A percentile compares a stretch with the other conserved stretches of the same genome.
Conservation (phyloP, 2,888 invertebrate species). For the Oxystoma pomonae region DNA sequence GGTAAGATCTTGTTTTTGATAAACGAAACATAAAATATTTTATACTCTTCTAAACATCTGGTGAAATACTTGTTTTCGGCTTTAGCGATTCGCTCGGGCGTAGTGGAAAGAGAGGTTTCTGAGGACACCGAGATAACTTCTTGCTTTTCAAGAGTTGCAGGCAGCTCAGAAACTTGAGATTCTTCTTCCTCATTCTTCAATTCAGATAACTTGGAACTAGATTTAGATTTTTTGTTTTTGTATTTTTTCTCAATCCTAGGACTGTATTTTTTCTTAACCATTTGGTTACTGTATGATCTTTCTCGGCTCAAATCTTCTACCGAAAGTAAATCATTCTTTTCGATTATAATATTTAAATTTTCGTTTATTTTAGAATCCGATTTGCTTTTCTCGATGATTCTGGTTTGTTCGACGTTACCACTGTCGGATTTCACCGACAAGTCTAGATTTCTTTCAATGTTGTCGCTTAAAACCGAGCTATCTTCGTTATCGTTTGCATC, state of each 20-base stretch:
- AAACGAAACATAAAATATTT: constrained; percentile 43
- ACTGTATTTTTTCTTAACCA: constrained; percentile 48
- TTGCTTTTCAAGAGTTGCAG: constrained; percentile 20
- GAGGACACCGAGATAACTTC: constrained; percentile 9
- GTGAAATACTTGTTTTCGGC: constrained; percentile 45
- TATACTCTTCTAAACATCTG: constrained; percentile 44
- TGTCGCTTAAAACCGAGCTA: constrained; percentile 23
- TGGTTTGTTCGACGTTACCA: constrained; percentile 31
- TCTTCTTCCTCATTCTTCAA: constrained; percentile 48
- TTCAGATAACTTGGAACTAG: constrained; percentile 54
- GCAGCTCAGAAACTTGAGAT: constrained; percentile 22
- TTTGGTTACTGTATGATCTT: constrained; percentile 47
- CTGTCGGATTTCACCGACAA: constrained; percentile 21
- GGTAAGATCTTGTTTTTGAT: constrained; percentile 49
- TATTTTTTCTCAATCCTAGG: constrained; percentile 55
- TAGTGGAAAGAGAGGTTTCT: constrained; percentile 16
- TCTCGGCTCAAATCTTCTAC: constrained; percentile 41
- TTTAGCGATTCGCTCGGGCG: constrained; percentile 28
- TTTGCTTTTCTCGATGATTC: constrained; percentile 58
- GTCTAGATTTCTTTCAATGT: constrained; percentile 25
- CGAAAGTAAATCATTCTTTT: constrained; percentile 44
- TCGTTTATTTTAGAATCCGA: constrained; percentile 62
- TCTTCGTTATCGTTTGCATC: constrained; percentile 25
- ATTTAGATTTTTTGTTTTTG: constrained; percentile 57
- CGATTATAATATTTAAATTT: constrained; percentile 34